Evolutionary conservation across 2,888 invertebrate genomes (phyloP).

Genomic region (Watsonalla binaria): DNA sequence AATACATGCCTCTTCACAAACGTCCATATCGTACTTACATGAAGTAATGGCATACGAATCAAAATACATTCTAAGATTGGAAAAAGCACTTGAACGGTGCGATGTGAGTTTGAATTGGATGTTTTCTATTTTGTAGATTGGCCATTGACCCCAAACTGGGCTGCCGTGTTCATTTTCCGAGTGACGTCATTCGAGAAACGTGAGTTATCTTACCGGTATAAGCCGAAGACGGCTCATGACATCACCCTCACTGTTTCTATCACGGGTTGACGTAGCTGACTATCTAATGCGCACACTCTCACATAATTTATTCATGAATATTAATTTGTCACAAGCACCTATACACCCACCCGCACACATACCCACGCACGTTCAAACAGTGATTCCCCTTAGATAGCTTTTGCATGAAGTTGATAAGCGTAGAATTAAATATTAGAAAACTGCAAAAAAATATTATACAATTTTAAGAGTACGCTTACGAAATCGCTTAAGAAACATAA

Average conservation of each 20-base stretch:
- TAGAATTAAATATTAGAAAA: too few relatives aligned
- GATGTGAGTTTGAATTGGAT: conserved; percentile 42
- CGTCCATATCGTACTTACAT: background rate
- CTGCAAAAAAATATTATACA: too few relatives aligned
- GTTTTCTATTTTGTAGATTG: conserved; percentile 77
- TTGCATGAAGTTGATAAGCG: too few relatives aligned
- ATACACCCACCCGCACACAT: too few relatives aligned
- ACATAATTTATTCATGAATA: background rate
- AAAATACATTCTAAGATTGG: conserved; percentile 3
- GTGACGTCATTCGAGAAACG: conserved; percentile 75
- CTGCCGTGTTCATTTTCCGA: conserved; percentile 75
- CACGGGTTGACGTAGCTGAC: conserved; percentile 17
- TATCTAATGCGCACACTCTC: background rate
- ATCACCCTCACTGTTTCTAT: conserved; percentile 35
- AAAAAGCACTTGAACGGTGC: conserved; percentile 18
- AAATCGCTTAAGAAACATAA: too few relatives aligned
- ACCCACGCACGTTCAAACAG: too few relatives aligned
- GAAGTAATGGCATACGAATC: background rate
- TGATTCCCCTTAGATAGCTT: too few relatives aligned
- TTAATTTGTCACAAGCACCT: too few relatives aligned
- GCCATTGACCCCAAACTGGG: conserved; percentile 76
- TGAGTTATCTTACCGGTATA: conserved; percentile 54
- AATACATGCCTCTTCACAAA: background rate
- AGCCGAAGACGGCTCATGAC: conserved; percentile 44
- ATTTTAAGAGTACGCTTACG: too few relatives aligned